phyloP scores from a whole-genome alignment of 2,888 invertebrate genomes.

The Euplagia quadripunctaria region DNA sequence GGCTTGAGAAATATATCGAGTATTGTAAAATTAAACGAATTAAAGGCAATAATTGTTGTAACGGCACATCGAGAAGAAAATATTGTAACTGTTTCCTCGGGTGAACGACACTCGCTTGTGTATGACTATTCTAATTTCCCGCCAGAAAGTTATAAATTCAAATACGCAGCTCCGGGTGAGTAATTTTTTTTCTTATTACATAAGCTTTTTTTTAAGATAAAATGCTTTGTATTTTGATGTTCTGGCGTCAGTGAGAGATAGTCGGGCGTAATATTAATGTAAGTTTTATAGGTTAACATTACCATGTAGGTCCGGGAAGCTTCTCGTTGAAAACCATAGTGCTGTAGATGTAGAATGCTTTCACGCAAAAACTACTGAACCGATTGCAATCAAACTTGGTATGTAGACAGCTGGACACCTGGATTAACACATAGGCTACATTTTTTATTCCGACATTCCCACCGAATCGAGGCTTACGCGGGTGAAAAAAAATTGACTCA shows the following conservation, averaged over 20 bases:
- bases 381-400: too few species aligned
- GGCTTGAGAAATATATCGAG: constrained; percentile 55
- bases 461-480: too few species aligned
- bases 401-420: too few species aligned
- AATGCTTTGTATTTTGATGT: not conserved
- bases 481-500: too few species aligned
- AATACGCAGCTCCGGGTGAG: constrained; percentile 62
- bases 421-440: too few species aligned
- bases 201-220: not conserved
- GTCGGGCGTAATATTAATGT: not conserved
- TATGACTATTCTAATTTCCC: constrained; percentile 67
- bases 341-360: too few species aligned
- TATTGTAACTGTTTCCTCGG: constrained; percentile 60
- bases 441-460: too few species aligned
- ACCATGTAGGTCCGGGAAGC: too few species aligned
- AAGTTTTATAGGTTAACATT: not conserved
- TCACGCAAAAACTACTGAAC: too few species aligned
- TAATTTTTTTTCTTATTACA: not conserved
- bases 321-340: too few species aligned
- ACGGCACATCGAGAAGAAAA: constrained; percentile 67
- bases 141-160: constrained; percentile 60
- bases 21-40: constrained; percentile 51
- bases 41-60: constrained; percentile 62
- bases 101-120: constrained; percentile 53
- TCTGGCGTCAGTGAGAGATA: not conserved